Evolutionary conservation across 2,888 invertebrate species (phyloP), one percentile per base, ranked within the genome.

Genomic region (Polydrusus tereticollis): DNA sequence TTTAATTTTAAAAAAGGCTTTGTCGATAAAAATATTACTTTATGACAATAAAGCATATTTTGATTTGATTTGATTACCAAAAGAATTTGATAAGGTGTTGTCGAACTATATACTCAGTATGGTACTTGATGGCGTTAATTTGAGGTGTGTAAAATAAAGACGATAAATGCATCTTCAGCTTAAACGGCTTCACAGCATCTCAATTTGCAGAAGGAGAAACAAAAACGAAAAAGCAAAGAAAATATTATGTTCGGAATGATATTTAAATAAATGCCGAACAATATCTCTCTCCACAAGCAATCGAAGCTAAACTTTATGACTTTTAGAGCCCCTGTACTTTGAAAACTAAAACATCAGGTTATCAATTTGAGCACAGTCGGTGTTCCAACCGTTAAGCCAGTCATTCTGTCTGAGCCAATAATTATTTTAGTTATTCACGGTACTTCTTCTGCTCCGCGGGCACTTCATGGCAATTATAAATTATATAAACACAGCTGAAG

Each of bases 311-410:
- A 67, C 55, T 72, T 72, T 72, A 72, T 57, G 72, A 71, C 58
- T 52, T 29, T 43, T 50, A 12, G 50, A 69, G 55, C 68, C 59
- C 63, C 66, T 41, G 65, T 59, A 50, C 55, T 26, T 66, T 45
- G 69, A 69, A 59, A 70, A 67, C 78, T 77, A 78, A 70, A 73
- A 73, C 80, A 80, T 66, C 83, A 80, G 83, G 83, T 83, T 83
- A 83, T 83, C 83, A 84, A 83, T 83, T 83, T 83, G 82, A 77
- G 72, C 82, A 50, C 83, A 79, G 82, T 79, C 77, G 82, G 84
- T 76, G 82, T 82, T 78, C 81, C 73, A 76, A 76, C 79, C 82
- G 80, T 82, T 80, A 81, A 82, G 82, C 82, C 80, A 81, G 79
- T 79, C 78, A 75, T 78, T 77, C 82, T 83, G 84, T 83, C 84